Conservation (phyloP, 2,797 vertebrate species). For the Sebastes oblongus region DNA sequence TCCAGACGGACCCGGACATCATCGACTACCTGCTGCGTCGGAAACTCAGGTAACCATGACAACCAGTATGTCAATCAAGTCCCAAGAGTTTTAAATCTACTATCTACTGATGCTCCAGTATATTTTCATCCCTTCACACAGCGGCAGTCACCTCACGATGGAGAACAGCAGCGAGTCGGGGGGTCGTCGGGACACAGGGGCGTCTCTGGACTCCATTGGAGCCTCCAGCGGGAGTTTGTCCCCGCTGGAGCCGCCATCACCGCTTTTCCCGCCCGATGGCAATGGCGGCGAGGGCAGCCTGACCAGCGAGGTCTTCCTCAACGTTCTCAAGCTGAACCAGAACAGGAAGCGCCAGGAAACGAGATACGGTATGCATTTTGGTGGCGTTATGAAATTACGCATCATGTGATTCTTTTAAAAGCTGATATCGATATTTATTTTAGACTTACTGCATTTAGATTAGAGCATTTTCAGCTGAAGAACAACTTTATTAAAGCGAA, state of each 20-base stretch:
- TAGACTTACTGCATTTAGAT: too few species aligned
- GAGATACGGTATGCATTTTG: conserved; percentile 49
- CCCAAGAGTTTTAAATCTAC: rapidly evolving
- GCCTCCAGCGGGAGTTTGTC: conserved; percentile 79
- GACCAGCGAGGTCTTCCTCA: conserved; percentile 82
- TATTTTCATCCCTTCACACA: not conserved
- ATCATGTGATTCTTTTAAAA: not conserved
- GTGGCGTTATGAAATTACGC: not conserved
- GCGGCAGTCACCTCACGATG: conserved; percentile 62
- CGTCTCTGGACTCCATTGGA: conserved; percentile 76
- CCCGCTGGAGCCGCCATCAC: conserved; percentile 70
- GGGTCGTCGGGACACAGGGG: conserved; percentile 72
- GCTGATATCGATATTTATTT: too few species aligned
- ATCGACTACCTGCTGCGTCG: conserved; percentile 91
- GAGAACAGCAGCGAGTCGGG: conserved; percentile 57
- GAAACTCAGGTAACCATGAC: conserved; percentile 80
- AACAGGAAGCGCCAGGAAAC: conserved; percentile 73
- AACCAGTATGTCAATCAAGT: not conserved
- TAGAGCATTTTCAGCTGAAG: too few species aligned
- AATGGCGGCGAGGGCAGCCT: conserved; percentile 65
- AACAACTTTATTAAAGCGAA: too few species aligned
- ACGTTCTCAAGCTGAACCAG: conserved; percentile 78
- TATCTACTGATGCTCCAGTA: not conserved
- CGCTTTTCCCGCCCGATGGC: conserved; percentile 69
- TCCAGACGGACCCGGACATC: conserved; percentile 92